Conservation (phyloP, 2,888 invertebrate species). For the Lordiphosa andalusiaca region DNA sequence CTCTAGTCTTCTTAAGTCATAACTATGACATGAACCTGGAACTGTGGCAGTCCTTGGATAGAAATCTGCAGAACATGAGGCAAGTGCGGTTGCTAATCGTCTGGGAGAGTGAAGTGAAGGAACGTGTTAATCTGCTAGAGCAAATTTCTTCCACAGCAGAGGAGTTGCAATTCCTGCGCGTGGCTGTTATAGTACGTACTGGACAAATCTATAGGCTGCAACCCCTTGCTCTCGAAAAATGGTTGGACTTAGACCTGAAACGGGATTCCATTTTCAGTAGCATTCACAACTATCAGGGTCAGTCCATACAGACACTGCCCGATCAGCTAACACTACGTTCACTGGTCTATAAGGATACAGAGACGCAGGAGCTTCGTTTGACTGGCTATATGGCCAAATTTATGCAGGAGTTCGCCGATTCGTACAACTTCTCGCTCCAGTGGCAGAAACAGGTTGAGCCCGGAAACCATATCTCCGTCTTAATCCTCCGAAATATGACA, state of each 20-base stretch:
- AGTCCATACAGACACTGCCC: slow-evolving; percentile 30
- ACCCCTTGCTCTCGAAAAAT: slow-evolving; percentile 31
- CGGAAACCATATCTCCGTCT: slow-evolving; percentile 25
- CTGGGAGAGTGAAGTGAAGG: background rate
- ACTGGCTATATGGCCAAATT: slow-evolving; percentile 39
- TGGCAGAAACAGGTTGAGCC: slow-evolving; percentile 24
- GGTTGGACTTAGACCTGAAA: slow-evolving; percentile 22
- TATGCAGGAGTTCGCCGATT: slow-evolving; percentile 30
- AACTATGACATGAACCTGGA: slow-evolving; percentile 19
- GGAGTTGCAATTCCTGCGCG: slow-evolving; percentile 25
- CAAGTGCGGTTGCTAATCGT: slow-evolving; percentile 40
- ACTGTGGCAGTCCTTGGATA: slow-evolving; percentile 46
- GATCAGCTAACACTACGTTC: slow-evolving; percentile 42
- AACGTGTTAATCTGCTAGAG: background rate
- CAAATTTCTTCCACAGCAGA: slow-evolving; percentile 10
- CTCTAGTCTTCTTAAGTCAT: slow-evolving; percentile 33
- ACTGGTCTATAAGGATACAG: slow-evolving; percentile 32
- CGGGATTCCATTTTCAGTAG: slow-evolving; percentile 18
- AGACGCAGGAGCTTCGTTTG: slow-evolving; percentile 16
- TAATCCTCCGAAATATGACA: slow-evolving; percentile 51
- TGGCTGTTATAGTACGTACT: slow-evolving; percentile 5
- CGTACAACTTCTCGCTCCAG: slow-evolving; percentile 42
- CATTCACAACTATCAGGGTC: slow-evolving; percentile 30
- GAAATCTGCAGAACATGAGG: slow-evolving; percentile 50
- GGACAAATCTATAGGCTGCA: slow-evolving; percentile 35